Conservation (phyloP, 1,140 invertebrate species). For the fruit fly (Drosophila melanogaster) region Release_6_plus_ISO1_MT NT_033779.5:12392501-12393000, state of each 20-base stretch:
- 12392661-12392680: constrained; percentile 44
- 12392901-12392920: constrained; percentile 19
- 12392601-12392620: constrained; percentile 17
- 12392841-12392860: constrained; percentile 4
- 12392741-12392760: constrained; percentile 41
- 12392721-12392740: constrained; percentile 47
- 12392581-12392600: constrained; percentile 25
- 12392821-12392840: constrained; percentile 8
- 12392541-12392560: constrained; percentile 57
- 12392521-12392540: constrained; percentile 65
- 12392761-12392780: constrained; percentile 45
- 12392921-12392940: constrained; percentile 10
- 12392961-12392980: constrained; percentile 24
- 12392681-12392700: constrained; percentile 51
- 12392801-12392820: constrained; percentile 16
- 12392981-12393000: constrained; percentile 45
- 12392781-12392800: constrained; percentile 21
- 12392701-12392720: constrained; percentile 56
- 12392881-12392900: constrained; percentile 9
- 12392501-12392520: constrained; percentile 21
- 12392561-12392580: constrained; percentile 41
- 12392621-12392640: constrained; percentile 18
- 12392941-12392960: constrained; percentile 1
- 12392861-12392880: neutral
- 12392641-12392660: constrained; percentile 48